Evolutionary conservation across 2,888 invertebrate genomes (phyloP).

Genomic region (Scrobipalpa atriplicella): DNA sequence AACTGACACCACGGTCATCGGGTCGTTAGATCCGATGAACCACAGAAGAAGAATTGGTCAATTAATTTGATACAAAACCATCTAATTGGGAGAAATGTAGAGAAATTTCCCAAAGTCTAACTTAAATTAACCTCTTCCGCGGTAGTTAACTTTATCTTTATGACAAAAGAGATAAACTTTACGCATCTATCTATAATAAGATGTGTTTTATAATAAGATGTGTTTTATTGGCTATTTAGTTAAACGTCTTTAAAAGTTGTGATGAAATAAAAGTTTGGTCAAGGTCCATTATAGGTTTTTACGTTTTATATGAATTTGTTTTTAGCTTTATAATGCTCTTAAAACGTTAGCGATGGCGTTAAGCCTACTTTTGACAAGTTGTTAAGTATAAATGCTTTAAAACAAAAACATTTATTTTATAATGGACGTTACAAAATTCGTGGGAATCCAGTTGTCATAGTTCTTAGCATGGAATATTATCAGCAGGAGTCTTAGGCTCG

Average conservation of each 20-base stretch:
- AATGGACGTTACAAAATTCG: no score
- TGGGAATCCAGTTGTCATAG: no score
- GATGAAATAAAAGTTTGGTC: conserved; percentile 22
- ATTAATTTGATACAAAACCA: neutral
- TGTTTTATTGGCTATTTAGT: conserved; percentile 40
- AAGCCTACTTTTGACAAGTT: neutral
- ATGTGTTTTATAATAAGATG: conserved; percentile 42
- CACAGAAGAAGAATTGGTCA: no score
- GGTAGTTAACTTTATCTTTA: conserved; percentile 43
- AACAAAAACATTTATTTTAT: no score
- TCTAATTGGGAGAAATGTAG: conserved; percentile 41
- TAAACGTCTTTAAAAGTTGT: conserved; percentile 32
- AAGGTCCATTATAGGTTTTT: neutral
- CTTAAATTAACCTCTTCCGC: conserved; percentile 36
- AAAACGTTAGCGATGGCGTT: neutral
- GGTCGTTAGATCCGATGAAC: no score
- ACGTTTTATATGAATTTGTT: neutral
- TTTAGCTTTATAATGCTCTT: neutral
- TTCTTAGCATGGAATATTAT: no score
- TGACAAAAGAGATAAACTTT: conserved; percentile 31
- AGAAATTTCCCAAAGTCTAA: conserved; percentile 47
- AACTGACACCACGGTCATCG: no score
- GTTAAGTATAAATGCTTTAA: neutral
- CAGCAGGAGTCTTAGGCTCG: no score
- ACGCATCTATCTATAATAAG: conserved; percentile 38